Evolutionary conservation across 2,888 invertebrate species (phyloP), one percentile per base, ranked within the genome.

Genomic region (Pandemis cinnamomeana): DNA sequence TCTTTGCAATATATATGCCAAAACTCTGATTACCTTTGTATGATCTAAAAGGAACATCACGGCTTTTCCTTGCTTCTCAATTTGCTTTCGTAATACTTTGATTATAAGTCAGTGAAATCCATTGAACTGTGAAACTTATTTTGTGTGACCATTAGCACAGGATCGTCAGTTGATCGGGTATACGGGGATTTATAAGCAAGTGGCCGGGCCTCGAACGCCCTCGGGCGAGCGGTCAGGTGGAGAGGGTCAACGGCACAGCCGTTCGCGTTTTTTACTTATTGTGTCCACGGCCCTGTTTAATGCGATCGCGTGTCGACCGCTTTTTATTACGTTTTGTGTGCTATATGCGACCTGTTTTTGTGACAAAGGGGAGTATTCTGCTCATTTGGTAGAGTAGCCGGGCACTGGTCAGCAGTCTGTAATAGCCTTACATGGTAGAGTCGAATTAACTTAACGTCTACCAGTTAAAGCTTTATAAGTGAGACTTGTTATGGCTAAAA

Each of bases 211-310:
- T 55, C n/a, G 61, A 46, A 27, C 67, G 48, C 15, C 71, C 55
- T 55, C 53, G n/a, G 55, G 46, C 71, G 46, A 48, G 67, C 74
- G 74, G 67, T 73, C 67, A 71, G 71, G 67, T 68, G 68, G 64
- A 5, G 75, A 80, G 76, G 87, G 88, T 88, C 89, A 87, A 87
- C 81, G 86, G 81, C 89, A 84, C 78, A 77, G 75, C 77, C 80
- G 75, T 63, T 73, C 77, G 78, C 74, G 81, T 82, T 83, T 82
- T 81, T 82, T 77, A 76, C 80, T 82, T 83, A 81, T 86, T 82
- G 80, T 80, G 80, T 82, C 83, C 81, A 81, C 80, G 81, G 83
- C 79, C 80, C 72, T 76, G 72, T 71, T 67, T 75, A 72, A 62
- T 41, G 61, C 42, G 64, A 62, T 66, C 69, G 69, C 67, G 75